phyloP scores from a whole-genome alignment of 2,113 vertebrate genomes.

The Zosterops lateralis region DNA sequence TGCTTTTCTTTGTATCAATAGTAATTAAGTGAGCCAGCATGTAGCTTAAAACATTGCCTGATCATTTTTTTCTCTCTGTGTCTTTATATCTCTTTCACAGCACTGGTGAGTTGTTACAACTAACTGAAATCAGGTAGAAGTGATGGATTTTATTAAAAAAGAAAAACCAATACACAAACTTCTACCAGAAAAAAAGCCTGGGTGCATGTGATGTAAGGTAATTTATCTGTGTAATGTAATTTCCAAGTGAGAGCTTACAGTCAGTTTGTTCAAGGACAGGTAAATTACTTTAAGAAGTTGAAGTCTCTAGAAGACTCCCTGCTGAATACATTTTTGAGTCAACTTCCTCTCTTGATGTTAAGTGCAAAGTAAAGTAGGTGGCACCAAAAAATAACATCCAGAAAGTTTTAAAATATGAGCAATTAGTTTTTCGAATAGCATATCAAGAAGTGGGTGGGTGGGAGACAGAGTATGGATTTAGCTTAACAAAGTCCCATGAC shows the following conservation, averaged over 20 bases:
- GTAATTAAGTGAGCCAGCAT: conserved; percentile 14
- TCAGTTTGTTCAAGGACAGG: conserved; percentile 49
- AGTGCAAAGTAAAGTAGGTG: background rate
- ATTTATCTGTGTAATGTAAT: conserved; percentile 56
- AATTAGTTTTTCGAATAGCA: background rate
- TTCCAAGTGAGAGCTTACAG: conserved; percentile 12
- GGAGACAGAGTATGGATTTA: background rate
- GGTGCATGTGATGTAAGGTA: background rate
- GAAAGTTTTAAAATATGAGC: background rate
- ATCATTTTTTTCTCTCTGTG: background rate
- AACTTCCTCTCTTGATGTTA: background rate
- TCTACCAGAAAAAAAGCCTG: background rate
- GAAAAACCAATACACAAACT: background rate
- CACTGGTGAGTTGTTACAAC: background rate
- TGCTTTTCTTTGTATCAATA: background rate
- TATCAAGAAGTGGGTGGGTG: background rate
- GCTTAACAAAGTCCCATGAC: background rate
- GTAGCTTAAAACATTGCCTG: background rate
- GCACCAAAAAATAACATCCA: background rate
- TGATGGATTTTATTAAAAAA: conserved; percentile 53
- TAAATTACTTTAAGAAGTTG: conserved; percentile 33
- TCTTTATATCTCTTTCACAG: background rate
- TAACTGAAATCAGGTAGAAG: conserved; percentile 38
- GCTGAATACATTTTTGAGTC: conserved; percentile 5
- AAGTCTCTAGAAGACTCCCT: background rate